Conservation (phyloP, 1,140 invertebrate genomes). For the Steinernema feltiae region DNA sequence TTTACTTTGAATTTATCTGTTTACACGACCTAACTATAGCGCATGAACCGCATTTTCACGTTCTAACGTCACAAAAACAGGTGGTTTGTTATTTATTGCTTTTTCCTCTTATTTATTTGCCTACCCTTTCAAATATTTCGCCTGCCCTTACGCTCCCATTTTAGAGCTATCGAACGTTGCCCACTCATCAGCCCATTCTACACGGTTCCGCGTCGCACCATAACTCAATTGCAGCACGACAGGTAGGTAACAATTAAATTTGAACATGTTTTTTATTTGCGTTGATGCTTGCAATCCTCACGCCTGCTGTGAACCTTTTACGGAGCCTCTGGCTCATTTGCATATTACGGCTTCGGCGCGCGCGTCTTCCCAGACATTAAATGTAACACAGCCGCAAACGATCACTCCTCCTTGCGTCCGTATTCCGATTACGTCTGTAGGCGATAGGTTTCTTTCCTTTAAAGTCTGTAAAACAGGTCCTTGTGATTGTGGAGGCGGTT, state of each 20-base stretch:
- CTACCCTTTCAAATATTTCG: not conserved
- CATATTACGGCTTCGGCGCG: not conserved
- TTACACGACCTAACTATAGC: not conserved
- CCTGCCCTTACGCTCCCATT: not conserved
- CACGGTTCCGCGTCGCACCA: not conserved
- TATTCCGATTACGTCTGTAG: too few species aligned
- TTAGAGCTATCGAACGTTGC: not conserved
- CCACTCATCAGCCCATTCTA: not conserved
- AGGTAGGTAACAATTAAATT: not conserved
- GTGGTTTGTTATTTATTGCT: too few species aligned
- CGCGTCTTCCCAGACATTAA: not conserved
- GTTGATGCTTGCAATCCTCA: not conserved
- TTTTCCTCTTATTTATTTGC: too few species aligned
- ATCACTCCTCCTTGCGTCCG: too few species aligned
- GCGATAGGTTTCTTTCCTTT: too few species aligned
- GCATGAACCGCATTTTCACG: too few species aligned
- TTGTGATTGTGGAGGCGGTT: too few species aligned
- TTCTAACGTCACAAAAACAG: too few species aligned
- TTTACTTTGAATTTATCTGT: not conserved
- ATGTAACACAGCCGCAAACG: not conserved
- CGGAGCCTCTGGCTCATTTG: not conserved
- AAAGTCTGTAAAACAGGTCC: too few species aligned
- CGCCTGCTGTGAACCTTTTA: too few species aligned
- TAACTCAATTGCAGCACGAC: not conserved
- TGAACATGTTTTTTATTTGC: not conserved